Conservation (phyloP, 2,113 vertebrate genomes). For the Struthidea cinerea region DNA sequence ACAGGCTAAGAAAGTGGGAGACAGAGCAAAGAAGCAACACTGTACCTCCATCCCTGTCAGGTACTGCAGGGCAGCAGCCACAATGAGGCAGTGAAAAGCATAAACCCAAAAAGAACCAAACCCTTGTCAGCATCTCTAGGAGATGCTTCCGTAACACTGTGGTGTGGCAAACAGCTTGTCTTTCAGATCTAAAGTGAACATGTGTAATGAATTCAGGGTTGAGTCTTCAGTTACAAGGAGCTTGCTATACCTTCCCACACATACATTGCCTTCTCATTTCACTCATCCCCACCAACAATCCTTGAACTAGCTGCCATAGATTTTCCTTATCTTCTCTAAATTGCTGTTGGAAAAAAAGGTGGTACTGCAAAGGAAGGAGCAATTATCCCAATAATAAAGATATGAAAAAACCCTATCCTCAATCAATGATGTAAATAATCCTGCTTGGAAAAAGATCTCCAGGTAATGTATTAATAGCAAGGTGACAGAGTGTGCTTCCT, state of each 20-base stretch:
- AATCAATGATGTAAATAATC: neutral
- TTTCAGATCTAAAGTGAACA: neutral
- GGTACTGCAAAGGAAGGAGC: neutral
- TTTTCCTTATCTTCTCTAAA: neutral
- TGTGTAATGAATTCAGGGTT: neutral
- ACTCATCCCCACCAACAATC: neutral
- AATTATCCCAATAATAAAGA: neutral
- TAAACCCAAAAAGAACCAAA: neutral
- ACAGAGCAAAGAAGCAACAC: neutral
- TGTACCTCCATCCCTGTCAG: neutral
- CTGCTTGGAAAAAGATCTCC: neutral
- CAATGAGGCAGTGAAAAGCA: rapidly evolving
- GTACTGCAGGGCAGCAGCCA: neutral
- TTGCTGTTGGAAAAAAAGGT: neutral
- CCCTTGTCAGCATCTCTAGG: neutral
- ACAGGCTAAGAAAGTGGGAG: neutral
- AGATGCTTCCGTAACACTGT: neutral
- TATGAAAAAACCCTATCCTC: rapidly evolving
- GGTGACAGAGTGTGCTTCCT: neutral
- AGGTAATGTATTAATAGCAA: neutral
- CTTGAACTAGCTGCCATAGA: neutral
- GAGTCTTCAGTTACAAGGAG: neutral
- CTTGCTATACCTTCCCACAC: neutral
- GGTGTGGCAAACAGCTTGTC: neutral
- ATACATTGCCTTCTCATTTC: neutral